These are phyloP conservation scores for Strix occidentalis DNA, from an alignment of 2,797 vertebrate genomes.

Conservation along the genomic window DNA sequence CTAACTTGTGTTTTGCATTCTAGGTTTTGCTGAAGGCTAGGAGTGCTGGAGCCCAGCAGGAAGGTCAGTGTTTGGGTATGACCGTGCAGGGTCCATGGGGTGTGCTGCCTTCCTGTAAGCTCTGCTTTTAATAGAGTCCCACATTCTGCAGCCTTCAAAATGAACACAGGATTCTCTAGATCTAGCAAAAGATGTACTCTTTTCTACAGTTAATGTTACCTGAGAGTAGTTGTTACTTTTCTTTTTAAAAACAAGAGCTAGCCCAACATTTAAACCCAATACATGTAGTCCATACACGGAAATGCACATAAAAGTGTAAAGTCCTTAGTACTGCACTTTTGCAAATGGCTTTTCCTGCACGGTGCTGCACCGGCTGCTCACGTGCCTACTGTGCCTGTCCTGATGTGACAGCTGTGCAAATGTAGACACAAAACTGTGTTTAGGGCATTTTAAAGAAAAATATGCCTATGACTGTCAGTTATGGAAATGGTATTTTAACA, in stretches of 20 bases:
- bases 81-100: background rate
- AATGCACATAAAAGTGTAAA: background rate
- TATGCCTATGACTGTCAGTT: background rate
- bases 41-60: background rate
- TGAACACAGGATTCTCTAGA: background rate
- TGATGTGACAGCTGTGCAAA: background rate
- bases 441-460: background rate
- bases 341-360: background rate
- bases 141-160: background rate
- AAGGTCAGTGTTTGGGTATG: background rate
- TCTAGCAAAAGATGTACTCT: background rate
- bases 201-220: background rate
- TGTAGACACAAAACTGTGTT: background rate
- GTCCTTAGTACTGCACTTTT: background rate
- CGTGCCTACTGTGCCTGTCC: too few species aligned
- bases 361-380: background rate
- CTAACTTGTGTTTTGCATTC: background rate
- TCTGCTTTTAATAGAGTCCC: background rate
- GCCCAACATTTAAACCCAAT: background rate
- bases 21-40: background rate
- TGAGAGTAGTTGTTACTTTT: background rate
- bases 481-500: background rate
- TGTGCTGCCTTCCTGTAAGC: background rate
- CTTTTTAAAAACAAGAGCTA: background rate
- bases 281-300: fast-evolving